Percentiles rank a stretch among this genome's conserved stretches.
Evolutionary conservation across 2,113 vertebrate genomes (phyloP).

Genomic region (Vicugna pacos): DNA sequence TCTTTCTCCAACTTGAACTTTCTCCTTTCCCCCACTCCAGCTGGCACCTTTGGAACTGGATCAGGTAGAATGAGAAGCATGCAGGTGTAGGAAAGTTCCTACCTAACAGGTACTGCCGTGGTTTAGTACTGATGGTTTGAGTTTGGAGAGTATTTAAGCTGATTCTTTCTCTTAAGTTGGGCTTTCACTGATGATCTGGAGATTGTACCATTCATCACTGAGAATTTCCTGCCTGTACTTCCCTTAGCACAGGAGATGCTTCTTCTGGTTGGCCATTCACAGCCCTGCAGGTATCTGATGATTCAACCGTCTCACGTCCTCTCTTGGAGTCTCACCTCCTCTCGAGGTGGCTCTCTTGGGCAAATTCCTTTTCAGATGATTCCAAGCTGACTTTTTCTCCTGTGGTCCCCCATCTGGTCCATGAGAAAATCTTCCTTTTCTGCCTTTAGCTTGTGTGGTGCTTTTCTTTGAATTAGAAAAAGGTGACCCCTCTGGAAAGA

Average conservation of each 20-base stretch:
- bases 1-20: background rate
- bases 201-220: background rate
- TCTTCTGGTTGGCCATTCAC: background rate
- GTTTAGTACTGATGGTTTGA: background rate
- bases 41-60: background rate
- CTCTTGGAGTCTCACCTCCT: background rate
- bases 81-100: background rate
- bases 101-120: background rate
- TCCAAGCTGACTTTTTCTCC: conserved; percentile 4
- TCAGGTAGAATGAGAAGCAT: background rate
- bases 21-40: background rate
- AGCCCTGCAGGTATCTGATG: background rate
- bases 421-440: background rate
- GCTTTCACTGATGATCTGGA: background rate
- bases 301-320: background rate
- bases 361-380: background rate
- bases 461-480: background rate
- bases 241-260: background rate
- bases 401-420: background rate
- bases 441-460: background rate
- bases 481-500: background rate
- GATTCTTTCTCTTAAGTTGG: background rate
- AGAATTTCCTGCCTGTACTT: background rate
- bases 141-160: background rate
- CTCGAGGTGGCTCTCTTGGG: background rate